Base-by-base conservation (phyloP, 2,888 invertebrate species). In the Panzeria rudis region DNA sequence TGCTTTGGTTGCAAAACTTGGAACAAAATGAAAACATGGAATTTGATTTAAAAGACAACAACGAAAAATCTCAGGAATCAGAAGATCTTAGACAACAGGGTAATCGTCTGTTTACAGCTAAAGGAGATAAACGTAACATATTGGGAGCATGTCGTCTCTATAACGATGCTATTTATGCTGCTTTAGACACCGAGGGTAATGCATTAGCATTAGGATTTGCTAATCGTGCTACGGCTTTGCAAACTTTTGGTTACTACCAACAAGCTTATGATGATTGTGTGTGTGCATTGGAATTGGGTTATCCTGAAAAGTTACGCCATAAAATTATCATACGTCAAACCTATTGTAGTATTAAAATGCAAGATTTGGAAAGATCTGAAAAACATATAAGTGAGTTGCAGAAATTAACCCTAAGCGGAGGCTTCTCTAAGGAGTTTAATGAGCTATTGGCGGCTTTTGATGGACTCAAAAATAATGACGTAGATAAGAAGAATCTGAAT, bases 241-340 rank as follows among this genome's bases (percentile, higher is more conserved):
- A 91, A 66, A 89, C 91, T 52, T 89, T 89, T 59, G 91, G 91
- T 1, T 91, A 89, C 47, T 92, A 88, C 66, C 69, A 86, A 20
- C 89, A 91, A 64, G 92, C 92, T 0, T 91, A 90, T 54, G 89
- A 90, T 52, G 92, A 92, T 54, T 92, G 91, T 20, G 86, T 86
- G 3, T 90, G 88, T 75, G 92, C 92, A 0, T 54, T 91, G 23
- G 88, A 89, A 15, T 86, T 85, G 5, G 89, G 83, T 0, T 91
- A 91, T 82, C 90, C 91, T 0, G 32, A 68, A n/a, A 73, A 71
- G 2, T 32, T 90, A 84, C 81, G 76, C 6, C 90, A 89, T 64
- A 91, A 91, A 79, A 54, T 91, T 0, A 64, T 88, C 8, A 87
- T 88, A 76, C 88, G 91, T 0, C 90, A 89, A 66, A 90, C 90